Evolutionary conservation across 2,113 vertebrate genomes (phyloP).

Genomic region (Podarcis raffonei): DNA sequence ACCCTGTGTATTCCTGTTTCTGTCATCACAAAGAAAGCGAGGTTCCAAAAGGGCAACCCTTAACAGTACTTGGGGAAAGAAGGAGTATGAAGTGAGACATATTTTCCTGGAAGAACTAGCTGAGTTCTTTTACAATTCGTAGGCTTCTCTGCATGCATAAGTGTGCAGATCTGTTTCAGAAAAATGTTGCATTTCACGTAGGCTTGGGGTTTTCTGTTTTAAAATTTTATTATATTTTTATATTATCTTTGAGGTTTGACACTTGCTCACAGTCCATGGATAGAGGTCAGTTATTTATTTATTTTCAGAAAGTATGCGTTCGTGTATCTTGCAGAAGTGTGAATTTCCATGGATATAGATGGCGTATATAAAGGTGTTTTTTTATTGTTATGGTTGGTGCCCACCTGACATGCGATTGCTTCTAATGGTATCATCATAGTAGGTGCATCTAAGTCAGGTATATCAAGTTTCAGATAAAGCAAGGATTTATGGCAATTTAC

Average conservation of each 20-base stretch:
- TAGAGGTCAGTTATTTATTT: not conserved
- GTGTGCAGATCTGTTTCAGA: not conserved
- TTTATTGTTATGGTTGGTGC: not conserved
- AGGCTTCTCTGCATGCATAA: not conserved
- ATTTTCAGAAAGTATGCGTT: not conserved
- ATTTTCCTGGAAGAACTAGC: not conserved
- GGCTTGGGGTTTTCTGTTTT: not conserved
- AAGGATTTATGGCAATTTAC: not conserved
- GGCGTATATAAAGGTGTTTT: slow-evolving; percentile 7
- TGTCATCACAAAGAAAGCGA: not conserved
- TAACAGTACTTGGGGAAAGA: not conserved
- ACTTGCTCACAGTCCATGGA: not conserved
- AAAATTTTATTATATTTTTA: not conserved
- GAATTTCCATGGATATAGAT: not conserved
- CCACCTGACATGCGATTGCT: not conserved
- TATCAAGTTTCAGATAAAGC: not conserved
- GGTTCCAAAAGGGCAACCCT: not conserved
- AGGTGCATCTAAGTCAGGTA: not conserved
- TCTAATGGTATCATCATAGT: not conserved
- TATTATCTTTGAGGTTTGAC: not conserved
- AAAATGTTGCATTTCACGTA: not conserved
- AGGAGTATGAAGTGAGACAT: slow-evolving; percentile 18
- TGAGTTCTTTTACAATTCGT: not conserved
- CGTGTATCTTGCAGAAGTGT: not conserved
- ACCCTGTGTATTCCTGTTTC: no score